phyloP scores from a whole-genome alignment of 2,113 vertebrate genomes.

The Ibidorhyncha struthersii region DNA sequence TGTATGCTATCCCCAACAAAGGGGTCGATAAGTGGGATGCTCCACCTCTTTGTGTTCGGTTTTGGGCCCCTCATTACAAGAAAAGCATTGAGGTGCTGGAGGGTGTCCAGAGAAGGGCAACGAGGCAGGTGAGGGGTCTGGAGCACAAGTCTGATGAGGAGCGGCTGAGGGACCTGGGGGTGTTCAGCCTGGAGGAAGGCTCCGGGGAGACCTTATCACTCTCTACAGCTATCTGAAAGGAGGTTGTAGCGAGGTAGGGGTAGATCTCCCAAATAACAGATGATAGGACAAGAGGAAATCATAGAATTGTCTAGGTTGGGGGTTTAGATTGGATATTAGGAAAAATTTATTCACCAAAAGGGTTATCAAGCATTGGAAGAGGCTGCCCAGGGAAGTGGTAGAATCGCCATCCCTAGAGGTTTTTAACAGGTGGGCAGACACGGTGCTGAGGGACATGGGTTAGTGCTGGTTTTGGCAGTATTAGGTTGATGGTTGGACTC shows the following conservation, averaged over 20 bases:
- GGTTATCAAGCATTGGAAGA: background rate
- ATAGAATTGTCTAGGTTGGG: too few species aligned
- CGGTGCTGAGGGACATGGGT: background rate
- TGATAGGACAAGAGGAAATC: background rate
- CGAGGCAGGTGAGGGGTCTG: background rate
- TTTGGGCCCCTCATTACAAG: background rate
- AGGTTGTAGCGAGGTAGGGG: background rate
- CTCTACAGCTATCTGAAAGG: background rate
- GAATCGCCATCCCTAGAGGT: background rate
- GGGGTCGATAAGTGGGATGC: rapidly evolving
- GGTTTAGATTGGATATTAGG: background rate
- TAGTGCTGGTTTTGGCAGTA: background rate
- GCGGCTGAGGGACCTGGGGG: background rate
- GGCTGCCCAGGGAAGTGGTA: background rate
- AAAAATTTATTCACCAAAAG: background rate
- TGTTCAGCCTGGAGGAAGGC: background rate
- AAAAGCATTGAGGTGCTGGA: background rate
- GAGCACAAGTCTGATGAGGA: background rate
- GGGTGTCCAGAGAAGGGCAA: background rate
- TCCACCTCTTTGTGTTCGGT: background rate
- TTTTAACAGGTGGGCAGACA: background rate
- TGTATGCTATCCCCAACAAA: too few species aligned
- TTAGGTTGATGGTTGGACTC: background rate
- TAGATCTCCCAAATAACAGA: background rate
- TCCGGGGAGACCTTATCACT: background rate